These are phyloP conservation scores for Parazoanthus atlanticus DNA, from an alignment of 92 coral and sea anemone genomes.

Conservation along the genomic window DNA sequence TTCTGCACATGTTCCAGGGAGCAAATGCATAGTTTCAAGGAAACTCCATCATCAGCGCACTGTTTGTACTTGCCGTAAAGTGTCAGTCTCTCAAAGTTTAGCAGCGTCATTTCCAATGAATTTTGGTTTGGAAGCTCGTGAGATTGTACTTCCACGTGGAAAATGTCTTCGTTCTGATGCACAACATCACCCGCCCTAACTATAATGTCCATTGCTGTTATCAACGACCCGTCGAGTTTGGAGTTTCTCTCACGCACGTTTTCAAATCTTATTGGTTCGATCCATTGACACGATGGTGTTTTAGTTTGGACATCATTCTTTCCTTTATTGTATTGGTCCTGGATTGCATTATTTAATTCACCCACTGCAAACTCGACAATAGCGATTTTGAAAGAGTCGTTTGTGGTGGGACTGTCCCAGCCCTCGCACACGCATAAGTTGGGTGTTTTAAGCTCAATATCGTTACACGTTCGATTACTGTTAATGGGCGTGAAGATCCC, in stretches of 20 bases:
- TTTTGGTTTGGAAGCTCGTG: constrained; percentile 45
- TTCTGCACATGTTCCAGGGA: no score
- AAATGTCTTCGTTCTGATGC: constrained; percentile 58
- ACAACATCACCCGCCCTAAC: constrained; percentile 61
- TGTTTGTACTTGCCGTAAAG: no score
- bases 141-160: constrained; percentile 67
- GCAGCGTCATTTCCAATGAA: constrained; percentile 72
- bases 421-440: constrained; percentile 59
- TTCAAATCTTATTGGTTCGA: constrained; percentile 66
- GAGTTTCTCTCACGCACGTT: constrained; percentile 82
- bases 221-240: constrained; percentile 50
- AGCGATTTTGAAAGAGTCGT: constrained; percentile 69
- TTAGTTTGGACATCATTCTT: background rate
- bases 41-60: no score
- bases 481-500: constrained; percentile 47
- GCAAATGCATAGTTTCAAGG: no score
- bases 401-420: constrained; percentile 67
- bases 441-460: constrained; percentile 49
- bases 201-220: constrained; percentile 56
- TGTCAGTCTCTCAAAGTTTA: constrained; percentile 75
- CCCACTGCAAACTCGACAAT: constrained; percentile 91
- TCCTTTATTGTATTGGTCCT: constrained; percentile 31
- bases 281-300: constrained; percentile 64
- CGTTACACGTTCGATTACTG: background rate
- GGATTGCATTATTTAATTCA: constrained; percentile 74